These are phyloP conservation scores for Ranitomeya imitator DNA, from an alignment of 2,113 vertebrate species.

Conservation along the genomic window DNA sequence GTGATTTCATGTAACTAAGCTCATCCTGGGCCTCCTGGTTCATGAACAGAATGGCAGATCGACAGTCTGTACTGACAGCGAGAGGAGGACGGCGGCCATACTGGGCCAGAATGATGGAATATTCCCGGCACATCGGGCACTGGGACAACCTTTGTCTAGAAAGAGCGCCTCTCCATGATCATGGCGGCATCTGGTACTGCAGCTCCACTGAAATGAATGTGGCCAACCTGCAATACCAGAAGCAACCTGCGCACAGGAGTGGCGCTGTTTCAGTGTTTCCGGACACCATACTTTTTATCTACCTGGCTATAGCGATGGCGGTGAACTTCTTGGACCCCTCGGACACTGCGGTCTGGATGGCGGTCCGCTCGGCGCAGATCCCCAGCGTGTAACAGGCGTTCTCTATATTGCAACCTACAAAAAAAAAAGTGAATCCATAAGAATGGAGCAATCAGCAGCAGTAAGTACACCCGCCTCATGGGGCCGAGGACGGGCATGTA, in stretches of 20 bases:
- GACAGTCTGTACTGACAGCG: not conserved
- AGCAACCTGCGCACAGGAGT: not conserved
- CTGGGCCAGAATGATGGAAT: too few species aligned
- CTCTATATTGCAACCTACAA: slow-evolving; percentile 92
- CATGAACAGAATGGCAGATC: not conserved
- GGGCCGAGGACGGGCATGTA: not conserved
- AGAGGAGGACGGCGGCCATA: too few species aligned
- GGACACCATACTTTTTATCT: slow-evolving; percentile 18
- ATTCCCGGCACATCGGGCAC: too few species aligned
- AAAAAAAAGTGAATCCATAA: not conserved
- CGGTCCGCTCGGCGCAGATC: slow-evolving; percentile 83
- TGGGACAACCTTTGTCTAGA: not conserved
- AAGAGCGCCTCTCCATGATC: not conserved
- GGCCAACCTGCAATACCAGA: not conserved
- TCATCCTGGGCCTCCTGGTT: not conserved
- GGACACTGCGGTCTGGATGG: slow-evolving; percentile 85
- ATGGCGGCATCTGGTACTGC: not conserved
- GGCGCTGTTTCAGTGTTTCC: not conserved
- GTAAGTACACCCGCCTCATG: too few species aligned
- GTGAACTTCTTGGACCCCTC: slow-evolving; percentile 83
- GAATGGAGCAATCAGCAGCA: too few species aligned
- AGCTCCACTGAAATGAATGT: not conserved
- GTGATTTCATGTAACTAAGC: too few species aligned
- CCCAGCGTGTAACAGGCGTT: slow-evolving; percentile 83
- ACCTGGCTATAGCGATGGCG: slow-evolving; percentile 90